These are phyloP conservation scores for Rhinogobio ventralis DNA, from an alignment of 2,797 vertebrate genomes.

Conservation along the genomic window DNA sequence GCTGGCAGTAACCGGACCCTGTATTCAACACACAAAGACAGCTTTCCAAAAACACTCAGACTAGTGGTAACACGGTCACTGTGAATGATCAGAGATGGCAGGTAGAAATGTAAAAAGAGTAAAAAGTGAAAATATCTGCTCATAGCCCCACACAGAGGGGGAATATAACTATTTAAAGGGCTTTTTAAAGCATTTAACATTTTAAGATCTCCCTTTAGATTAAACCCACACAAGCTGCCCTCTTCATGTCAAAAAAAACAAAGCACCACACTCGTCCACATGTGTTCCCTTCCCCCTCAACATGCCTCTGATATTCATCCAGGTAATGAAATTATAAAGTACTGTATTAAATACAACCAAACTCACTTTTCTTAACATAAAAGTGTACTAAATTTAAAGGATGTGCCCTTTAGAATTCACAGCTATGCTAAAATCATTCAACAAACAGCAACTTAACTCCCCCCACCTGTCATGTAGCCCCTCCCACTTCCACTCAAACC, in stretches of 20 bases:
- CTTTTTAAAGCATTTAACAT: conserved; percentile 26
- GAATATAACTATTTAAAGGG: conserved; percentile 45
- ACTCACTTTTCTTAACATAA: conserved; percentile 3
- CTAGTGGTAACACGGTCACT: not conserved
- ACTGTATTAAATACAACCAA: conserved; percentile 35
- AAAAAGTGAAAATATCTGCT: not conserved
- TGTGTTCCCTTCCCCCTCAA: not conserved
- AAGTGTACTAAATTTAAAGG: conserved; percentile 25
- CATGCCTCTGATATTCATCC: conserved; percentile 36
- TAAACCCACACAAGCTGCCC: conserved; percentile 34
- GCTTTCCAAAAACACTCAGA: conserved; percentile 6
- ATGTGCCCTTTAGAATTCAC: conserved; percentile 50
- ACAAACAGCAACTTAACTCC: not conserved
- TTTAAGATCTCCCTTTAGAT: conserved; percentile 39
- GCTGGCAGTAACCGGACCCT: conserved; percentile 36
- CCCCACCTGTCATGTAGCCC: not conserved
- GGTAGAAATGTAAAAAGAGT: conserved; percentile 2
- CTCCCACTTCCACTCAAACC: not conserved
- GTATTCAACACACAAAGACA: conserved; percentile 1
- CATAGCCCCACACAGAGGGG: not conserved
- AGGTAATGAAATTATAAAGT: conserved; percentile 31
- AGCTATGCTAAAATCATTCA: conserved; percentile 49
- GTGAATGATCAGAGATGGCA: not conserved
- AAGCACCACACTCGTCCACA: not conserved
- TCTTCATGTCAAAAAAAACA: conserved; percentile 4